Base-by-base conservation (phyloP, 1,140 invertebrate genomes). In the Eumeta japonica region DNA sequence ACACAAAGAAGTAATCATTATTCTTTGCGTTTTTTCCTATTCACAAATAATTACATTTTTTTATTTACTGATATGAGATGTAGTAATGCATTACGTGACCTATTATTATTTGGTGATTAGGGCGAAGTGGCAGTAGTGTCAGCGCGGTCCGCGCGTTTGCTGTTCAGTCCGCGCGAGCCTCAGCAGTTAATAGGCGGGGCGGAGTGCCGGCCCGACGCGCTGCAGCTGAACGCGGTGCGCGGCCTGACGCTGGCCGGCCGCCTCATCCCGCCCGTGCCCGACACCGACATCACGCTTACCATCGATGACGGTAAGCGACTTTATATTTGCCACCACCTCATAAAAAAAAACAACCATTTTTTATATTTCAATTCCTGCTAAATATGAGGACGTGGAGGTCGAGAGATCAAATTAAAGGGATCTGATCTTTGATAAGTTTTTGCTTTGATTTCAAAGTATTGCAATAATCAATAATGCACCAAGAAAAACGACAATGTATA, bases 171-270 rank as follows among this genome's bases (percentile, higher is more conserved):
- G 1, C 48, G 74, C 13, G 75, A 75, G 10, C 18, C 46, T 71
- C 34, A 72, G 60, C 14, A 73, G 64, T 63, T 93, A 27, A 70
- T 78, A 3, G 85, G 89, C 2, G 60, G 65, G 37, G 82, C 84
- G 34, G 84, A 89, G 46, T 96, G 94, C 62, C 75, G 83, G n/a
- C 76, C 84, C 41, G 62, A 76, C 10, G 81, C 84, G 44, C 80
- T 75, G 20, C 66, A 50, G 46, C 81, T 83, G 51, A 58, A 61
- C n/a, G 81, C 79, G 10, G 63, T 65, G 3, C 58, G 78, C 52
- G 81, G 83, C 32, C 67, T 77, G 30, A 76, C 81, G 2, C 63
- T 83, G 32, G 48, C 50, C 3, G 80, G 80, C 18, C 56, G 62
- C 29, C 46, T 78, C 1, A 41, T 56, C 11, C 78, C 79, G 9